Evolutionary conservation across 2,113 vertebrate species (phyloP).

Genomic region (Aspiorhynchus laticeps): DNA sequence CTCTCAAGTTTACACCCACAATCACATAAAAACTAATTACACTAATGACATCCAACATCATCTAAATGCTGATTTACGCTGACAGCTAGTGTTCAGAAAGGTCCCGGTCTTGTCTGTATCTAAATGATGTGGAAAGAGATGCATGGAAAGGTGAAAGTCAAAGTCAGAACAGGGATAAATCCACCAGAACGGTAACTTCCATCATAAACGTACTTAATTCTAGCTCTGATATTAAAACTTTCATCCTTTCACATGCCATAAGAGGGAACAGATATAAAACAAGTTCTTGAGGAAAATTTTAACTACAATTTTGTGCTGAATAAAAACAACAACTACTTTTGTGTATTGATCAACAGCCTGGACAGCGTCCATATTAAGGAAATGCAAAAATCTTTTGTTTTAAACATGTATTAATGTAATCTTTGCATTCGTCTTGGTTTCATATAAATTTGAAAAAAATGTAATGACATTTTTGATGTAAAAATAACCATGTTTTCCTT

Average conservation of each 20-base stretch:
- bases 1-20: not conserved
- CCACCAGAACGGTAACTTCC: not conserved
- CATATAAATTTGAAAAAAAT: not conserved
- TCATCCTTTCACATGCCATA: not conserved
- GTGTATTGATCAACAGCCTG: not conserved
- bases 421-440: not conserved
- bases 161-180: conserved; percentile 20
- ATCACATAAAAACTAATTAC: conserved; percentile 18
- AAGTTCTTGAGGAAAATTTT: not conserved
- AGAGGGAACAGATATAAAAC: not conserved
- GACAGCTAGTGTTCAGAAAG: not conserved
- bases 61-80: conserved; percentile 21
- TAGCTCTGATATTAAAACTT: not conserved
- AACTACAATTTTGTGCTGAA: not conserved
- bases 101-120: not conserved
- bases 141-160: conserved; percentile 25
- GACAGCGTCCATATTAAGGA: no score
- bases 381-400: not conserved
- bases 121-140: not conserved
- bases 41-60: not conserved
- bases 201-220: not conserved
- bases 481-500: not conserved
- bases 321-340: not conserved
- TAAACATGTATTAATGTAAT: not conserved
- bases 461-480: not conserved